Conservation (phyloP, 2,113 vertebrate genomes). For the Oxyura jamaicensis region DNA sequence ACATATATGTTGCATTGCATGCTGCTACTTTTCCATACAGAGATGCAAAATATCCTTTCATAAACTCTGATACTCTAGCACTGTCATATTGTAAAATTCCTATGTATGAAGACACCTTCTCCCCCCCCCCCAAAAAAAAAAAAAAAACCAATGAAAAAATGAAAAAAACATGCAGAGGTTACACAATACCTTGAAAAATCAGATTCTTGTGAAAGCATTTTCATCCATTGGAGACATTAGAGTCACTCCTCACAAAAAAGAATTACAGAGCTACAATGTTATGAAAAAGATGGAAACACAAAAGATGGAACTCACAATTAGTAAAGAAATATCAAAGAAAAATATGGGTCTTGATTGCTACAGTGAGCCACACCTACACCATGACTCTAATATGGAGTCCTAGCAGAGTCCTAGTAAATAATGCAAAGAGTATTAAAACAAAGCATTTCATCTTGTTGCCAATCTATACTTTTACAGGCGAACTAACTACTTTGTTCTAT, state of each 20-base stretch:
- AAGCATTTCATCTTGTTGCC: not conserved
- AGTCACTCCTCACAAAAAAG: not conserved
- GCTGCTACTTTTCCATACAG: not conserved
- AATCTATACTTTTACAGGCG: not conserved
- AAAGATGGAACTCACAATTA: constrained; percentile 32
- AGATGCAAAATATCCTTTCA: not conserved
- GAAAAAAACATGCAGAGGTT: not conserved
- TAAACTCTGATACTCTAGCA: not conserved
- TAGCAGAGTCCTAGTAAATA: constrained; percentile 21
- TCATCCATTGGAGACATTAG: not conserved
- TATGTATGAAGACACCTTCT: not conserved
- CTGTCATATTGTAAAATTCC: not conserved
- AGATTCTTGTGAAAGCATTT: not conserved
- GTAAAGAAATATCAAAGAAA: constrained; percentile 44
- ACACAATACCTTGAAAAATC: not conserved
- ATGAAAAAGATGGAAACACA: constrained; percentile 45
- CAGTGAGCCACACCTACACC: not conserved
- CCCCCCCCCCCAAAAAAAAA: not conserved
- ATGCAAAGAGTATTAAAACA: not conserved
- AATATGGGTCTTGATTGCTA: not conserved
- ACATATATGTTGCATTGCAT: not conserved
- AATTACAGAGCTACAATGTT: constrained; percentile 24
- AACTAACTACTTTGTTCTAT: not conserved
- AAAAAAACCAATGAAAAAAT: too few species aligned
- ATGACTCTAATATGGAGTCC: not conserved